These are phyloP conservation scores for Palythoa grandis DNA, from an alignment of 92 coral and sea anemone species.

Conservation along the genomic window DNA sequence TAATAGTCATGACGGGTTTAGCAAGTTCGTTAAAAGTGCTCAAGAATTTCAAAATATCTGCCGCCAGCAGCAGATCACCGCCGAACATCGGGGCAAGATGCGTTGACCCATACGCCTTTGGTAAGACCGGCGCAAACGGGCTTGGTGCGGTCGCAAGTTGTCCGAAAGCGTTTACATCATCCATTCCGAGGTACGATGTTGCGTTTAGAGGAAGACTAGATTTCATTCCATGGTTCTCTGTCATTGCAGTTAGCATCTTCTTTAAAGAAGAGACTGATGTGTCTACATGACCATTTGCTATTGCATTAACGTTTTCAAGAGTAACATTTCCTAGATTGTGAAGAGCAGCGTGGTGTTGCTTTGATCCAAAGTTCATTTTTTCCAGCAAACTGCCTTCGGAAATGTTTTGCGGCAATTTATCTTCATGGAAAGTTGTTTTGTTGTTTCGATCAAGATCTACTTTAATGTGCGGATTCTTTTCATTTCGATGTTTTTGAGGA, in stretches of 20 bases:
- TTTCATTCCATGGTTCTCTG: neutral
- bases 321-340: neutral
- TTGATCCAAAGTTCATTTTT: neutral
- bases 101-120: constrained; percentile 27
- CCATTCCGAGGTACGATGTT: neutral
- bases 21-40: constrained; percentile 60
- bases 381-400: neutral
- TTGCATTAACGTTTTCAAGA: neutral
- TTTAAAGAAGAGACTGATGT: constrained; percentile 28
- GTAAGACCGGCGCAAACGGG: constrained; percentile 47
- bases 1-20: constrained; percentile 44
- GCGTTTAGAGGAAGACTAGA: neutral
- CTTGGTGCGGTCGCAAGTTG: constrained; percentile 36
- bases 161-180: constrained; percentile 2
- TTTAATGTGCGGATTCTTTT: neutral
- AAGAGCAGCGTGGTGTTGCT: constrained; percentile 2
- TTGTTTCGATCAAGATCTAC: neutral
- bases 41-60: constrained; percentile 66
- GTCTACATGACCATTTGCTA: neutral
- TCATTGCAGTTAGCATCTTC: constrained; percentile 24
- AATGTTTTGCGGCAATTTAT: neutral
- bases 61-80: constrained; percentile 89
- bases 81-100: constrained; percentile 95
- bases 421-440: neutral
- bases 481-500: neutral